Evolutionary conservation across 2,888 invertebrate species (phyloP).

Genomic region (Leptopilina myrica): DNA sequence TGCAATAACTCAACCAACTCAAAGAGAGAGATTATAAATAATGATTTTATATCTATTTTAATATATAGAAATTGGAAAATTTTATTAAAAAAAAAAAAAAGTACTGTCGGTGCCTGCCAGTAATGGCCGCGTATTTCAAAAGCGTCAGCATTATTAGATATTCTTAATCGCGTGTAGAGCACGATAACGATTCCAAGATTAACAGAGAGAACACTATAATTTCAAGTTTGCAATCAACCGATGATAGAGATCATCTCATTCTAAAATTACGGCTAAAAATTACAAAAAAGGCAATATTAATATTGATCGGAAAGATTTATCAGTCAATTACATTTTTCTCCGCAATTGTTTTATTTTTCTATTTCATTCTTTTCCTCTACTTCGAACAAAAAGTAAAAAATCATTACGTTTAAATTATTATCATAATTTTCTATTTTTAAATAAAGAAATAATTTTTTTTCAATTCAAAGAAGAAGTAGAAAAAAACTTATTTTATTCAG

Average conservation of each 20-base stretch:
- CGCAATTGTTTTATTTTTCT: not conserved
- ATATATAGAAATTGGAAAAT: slow-evolving; percentile 26
- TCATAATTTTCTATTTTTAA: no score
- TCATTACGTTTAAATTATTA: no score
- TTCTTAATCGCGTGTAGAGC: slow-evolving; percentile 62
- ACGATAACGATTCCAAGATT: slow-evolving; percentile 61
- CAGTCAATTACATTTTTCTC: slow-evolving; percentile 45
- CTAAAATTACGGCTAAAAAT: slow-evolving; percentile 54
- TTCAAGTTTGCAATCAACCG: slow-evolving; percentile 61
- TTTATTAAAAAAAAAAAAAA: not conserved
- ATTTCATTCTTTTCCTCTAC: not conserved
- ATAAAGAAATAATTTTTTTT: no score
- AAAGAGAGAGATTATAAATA: slow-evolving; percentile 8
- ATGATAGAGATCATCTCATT: slow-evolving; percentile 61
- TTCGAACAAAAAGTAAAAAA: no score
- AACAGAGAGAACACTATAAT: slow-evolving; percentile 63
- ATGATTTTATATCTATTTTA: slow-evolving; percentile 6
- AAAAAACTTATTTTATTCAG: no score
- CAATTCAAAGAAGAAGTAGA: no score
- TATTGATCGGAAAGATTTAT: slow-evolving; percentile 53
- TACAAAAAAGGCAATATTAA: slow-evolving; percentile 56
- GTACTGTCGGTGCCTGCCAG: not conserved
- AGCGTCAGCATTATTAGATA: slow-evolving; percentile 57
- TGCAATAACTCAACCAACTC: not conserved
- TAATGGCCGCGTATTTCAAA: slow-evolving; percentile 48